phyloP scores from a whole-genome alignment of 1,140 invertebrate genomes.

The Pristionchus pacificus region DNA sequence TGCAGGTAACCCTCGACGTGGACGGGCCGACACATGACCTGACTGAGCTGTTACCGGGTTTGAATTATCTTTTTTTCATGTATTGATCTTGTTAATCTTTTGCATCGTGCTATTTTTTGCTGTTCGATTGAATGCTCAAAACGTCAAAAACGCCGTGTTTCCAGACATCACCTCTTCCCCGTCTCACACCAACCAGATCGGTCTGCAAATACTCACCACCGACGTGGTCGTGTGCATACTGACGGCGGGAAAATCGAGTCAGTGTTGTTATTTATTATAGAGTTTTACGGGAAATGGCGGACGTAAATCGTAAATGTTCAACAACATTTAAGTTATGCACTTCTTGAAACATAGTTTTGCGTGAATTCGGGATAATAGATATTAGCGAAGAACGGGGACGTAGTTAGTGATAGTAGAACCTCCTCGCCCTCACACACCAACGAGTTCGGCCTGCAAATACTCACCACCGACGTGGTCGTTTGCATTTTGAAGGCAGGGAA shows the following conservation, averaged over 20 bases:
- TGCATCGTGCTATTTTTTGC: background rate
- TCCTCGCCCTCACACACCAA: background rate
- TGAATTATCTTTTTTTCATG: no score
- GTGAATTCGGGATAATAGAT: no score
- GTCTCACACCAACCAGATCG: background rate
- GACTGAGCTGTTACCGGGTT: background rate
- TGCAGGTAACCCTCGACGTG: background rate
- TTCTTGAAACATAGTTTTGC: no score
- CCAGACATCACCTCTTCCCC: background rate
- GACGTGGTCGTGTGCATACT: background rate
- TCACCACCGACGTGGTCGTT: background rate
- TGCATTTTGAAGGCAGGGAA: background rate
- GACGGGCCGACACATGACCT: background rate
- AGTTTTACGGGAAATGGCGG: no score
- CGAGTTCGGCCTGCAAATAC: background rate
- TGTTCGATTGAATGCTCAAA: no score
- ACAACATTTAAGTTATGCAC: no score
- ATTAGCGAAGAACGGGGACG: no score
- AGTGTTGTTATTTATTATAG: no score
- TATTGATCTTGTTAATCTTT: background rate
- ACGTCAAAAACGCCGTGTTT: no score
- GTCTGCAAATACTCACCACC: background rate
- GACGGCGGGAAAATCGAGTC: background rate
- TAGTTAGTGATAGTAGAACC: no score
- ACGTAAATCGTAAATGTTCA: no score